Conservation (phyloP, 2,888 invertebrate genomes). For the Drosophila eohydei region DNA sequence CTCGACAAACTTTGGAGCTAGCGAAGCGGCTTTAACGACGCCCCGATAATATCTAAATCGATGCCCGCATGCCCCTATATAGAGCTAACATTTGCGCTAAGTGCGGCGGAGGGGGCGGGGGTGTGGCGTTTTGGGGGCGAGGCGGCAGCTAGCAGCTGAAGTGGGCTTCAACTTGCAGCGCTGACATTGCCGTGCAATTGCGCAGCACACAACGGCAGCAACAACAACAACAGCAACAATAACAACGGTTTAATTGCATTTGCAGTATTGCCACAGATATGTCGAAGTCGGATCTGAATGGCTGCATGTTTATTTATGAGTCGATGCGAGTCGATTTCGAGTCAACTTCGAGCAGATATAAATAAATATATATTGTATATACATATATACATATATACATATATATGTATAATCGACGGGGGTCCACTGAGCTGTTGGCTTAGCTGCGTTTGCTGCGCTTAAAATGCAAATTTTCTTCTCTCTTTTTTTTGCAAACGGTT, state of each 20-base stretch:
- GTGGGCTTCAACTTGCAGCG: constrained; percentile 25
- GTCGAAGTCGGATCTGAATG: constrained; percentile 50
- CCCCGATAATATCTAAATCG: constrained; percentile 43
- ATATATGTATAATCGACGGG: constrained; percentile 26
- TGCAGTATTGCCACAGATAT: constrained; percentile 51
- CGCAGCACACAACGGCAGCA: constrained; percentile 42
- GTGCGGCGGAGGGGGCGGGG: not conserved
- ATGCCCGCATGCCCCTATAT: constrained; percentile 47
- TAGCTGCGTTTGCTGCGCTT: constrained; percentile 36
- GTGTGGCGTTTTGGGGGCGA: not conserved
- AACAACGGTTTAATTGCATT: constrained; percentile 55
- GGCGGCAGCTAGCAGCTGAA: not conserved
- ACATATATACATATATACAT: not conserved
- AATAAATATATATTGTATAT: not conserved
- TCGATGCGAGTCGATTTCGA: constrained; percentile 47
- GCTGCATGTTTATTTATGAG: constrained; percentile 70
- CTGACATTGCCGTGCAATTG: constrained; percentile 55
- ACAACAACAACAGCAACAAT: constrained; percentile 4
- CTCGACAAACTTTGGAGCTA: constrained; percentile 9
- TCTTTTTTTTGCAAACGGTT: constrained; percentile 23
- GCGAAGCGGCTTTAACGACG: constrained; percentile 41
- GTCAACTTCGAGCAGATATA: constrained; percentile 21
- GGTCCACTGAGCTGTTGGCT: constrained; percentile 29
- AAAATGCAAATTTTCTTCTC: constrained; percentile 57
- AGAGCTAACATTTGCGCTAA: constrained; percentile 25